Conservation (phyloP, 2,113 vertebrate species). For the Hemiprocne comata region DNA sequence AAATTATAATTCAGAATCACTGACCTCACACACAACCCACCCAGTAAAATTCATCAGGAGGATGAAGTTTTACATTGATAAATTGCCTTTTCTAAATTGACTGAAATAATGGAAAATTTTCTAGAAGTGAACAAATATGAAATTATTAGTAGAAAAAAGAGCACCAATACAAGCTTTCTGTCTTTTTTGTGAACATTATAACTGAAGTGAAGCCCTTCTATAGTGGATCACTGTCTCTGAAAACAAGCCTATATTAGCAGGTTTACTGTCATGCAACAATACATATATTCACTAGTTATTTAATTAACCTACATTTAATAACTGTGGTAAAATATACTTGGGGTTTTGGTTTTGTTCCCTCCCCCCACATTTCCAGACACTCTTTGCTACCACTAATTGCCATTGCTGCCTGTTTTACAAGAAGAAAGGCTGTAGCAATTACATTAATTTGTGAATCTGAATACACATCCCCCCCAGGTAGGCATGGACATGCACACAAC, state of each 20-base stretch:
- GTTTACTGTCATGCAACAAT: background rate
- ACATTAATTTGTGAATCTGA: background rate
- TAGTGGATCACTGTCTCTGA: background rate
- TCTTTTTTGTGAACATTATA: background rate
- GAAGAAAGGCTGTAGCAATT: background rate
- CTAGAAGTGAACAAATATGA: background rate
- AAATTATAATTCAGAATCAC: background rate
- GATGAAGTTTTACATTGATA: background rate
- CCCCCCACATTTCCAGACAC: background rate
- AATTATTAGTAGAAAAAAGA: background rate
- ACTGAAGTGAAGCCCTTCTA: background rate
- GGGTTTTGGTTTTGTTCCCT: too few relatives aligned
- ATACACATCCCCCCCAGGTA: background rate
- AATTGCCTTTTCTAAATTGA: background rate
- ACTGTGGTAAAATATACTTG: background rate
- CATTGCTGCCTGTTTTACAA: background rate
- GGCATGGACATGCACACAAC: background rate
- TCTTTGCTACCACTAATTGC: background rate
- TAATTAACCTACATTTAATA: background rate
- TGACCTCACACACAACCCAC: background rate
- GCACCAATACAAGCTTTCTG: background rate
- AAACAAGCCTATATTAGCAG: background rate
- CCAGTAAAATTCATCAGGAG: accelerated
- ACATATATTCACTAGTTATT: background rate
- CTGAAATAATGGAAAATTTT: background rate